Base-by-base conservation (phyloP, 64 coral and sea anemone genomes). In the Montipora efflorescens region DNA sequence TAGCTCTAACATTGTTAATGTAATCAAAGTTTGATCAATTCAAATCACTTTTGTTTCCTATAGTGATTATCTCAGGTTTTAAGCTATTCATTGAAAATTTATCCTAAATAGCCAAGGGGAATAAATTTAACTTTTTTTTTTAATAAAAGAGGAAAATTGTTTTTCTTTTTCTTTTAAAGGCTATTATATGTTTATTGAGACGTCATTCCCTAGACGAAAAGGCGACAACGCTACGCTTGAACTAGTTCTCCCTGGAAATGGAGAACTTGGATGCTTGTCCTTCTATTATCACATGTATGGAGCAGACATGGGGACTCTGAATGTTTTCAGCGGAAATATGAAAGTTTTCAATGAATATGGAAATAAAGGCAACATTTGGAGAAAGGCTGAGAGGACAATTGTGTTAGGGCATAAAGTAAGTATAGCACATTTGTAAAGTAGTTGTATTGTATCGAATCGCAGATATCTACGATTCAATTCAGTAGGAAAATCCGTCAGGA, bases 281-380 rank as follows among this genome's bases (percentile, higher is more conserved):
- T 87, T 87, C 59, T 87, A 67, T 25, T 87, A 87, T 74, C 84
- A 87, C 10, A 87, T 87, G 84, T 28, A 87, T 55, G 84, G 84
- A 0, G 0, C 15, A 9, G 9, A 67, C 22, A 20, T 67, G 18
- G 46, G 69, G 20, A 87, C 84, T 74, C 84, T 87, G 12, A 87
- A 87, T 20, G 84, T 87, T 14, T 87, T 73, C 64, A 48, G 59
- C 51, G 84, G 48, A 11, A 50, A 50, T 67, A 87, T 16, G 64
- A 87, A 87, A 51, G 69, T 87, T 18, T 87, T 87, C 59, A 73
- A 28, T 14, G 67, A 8, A 66, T 43, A 25, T 4, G 84, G 84
- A 16, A 74, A 48, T 14, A 64, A 87, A 47, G 62, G 62, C 45
- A 7, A 69, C 5, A 8, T 15, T 5, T 87, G 84, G 84, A 7